phyloP scores from a whole-genome alignment of 2,888 invertebrate genomes.

The Adineta ricciae region DNA sequence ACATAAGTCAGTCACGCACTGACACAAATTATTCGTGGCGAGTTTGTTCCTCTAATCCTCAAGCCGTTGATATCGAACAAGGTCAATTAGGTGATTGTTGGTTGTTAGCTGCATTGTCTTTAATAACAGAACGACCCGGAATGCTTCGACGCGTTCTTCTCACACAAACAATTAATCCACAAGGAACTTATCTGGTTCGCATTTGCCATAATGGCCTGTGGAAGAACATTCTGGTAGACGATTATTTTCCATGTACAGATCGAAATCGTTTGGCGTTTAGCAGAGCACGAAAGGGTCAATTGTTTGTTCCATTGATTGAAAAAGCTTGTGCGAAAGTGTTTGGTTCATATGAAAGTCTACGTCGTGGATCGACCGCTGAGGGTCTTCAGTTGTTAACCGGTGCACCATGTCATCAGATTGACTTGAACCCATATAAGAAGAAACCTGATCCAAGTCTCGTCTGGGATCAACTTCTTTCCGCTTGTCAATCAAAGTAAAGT shows the following conservation, averaged over 20 bases:
- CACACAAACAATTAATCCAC: conserved; percentile 16
- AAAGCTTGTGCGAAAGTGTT: conserved; percentile 33
- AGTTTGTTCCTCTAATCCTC: conserved; percentile 24
- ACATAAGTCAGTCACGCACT: not conserved
- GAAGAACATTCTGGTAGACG: conserved; percentile 89
- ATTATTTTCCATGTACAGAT: conserved; percentile 85
- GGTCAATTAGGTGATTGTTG: conserved; percentile 23
- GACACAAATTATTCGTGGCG: conserved; percentile 14
- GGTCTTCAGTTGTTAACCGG: conserved; percentile 75
- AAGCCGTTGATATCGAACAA: conserved; percentile 30
- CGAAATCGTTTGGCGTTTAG: conserved; percentile 83
- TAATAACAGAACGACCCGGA: conserved; percentile 28
- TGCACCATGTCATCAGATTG: conserved; percentile 88
- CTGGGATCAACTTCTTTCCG: conserved; percentile 82
- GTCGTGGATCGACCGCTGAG: conserved; percentile 29
- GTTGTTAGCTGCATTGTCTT: conserved; percentile 20
- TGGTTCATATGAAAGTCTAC: conserved; percentile 29
- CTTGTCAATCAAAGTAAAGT: conserved; percentile 65
- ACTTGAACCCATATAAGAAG: conserved; percentile 58
- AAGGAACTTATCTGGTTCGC: conserved; percentile 54
- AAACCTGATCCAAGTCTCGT: conserved; percentile 84
- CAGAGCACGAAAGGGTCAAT: conserved; percentile 76
- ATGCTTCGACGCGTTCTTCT: conserved; percentile 26
- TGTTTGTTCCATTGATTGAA: conserved; percentile 61
- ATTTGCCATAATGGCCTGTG: conserved; percentile 93